These are phyloP conservation scores for Mythimna ferrago DNA, from an alignment of 2,888 invertebrate species.

Conservation along the genomic window DNA sequence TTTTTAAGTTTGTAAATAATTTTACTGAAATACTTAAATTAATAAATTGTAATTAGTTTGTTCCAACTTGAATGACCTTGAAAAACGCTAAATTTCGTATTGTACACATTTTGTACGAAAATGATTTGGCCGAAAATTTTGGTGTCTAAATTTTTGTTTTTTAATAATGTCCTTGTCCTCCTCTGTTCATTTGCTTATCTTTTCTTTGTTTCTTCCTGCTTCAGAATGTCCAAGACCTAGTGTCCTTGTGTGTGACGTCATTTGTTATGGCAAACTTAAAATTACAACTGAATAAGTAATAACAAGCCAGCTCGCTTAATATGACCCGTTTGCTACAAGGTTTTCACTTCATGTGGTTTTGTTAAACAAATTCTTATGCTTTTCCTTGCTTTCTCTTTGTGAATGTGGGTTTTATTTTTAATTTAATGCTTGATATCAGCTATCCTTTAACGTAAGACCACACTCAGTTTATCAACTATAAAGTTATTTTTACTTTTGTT, in stretches of 20 bases:
- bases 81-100: no score
- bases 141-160: no score
- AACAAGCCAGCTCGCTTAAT: conserved; percentile 2
- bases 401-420: background rate
- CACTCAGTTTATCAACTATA: background rate
- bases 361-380: background rate
- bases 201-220: background rate
- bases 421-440: background rate
- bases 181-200: background rate
- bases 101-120: no score
- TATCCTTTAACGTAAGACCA: background rate
- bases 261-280: conserved; percentile 16
- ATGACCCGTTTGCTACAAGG: conserved; percentile 20
- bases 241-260: background rate
- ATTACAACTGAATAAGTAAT: conserved; percentile 27
- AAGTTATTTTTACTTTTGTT: background rate
- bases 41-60: no score
- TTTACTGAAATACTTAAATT: no score
- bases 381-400: background rate
- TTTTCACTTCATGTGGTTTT: conserved; percentile 1
- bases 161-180: no score
- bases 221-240: background rate
- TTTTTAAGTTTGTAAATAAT: no score
- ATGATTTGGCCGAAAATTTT: no score
- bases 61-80: no score